Base-by-base conservation (phyloP, 1,140 invertebrate species). In the Eurosta solidaginis region DNA sequence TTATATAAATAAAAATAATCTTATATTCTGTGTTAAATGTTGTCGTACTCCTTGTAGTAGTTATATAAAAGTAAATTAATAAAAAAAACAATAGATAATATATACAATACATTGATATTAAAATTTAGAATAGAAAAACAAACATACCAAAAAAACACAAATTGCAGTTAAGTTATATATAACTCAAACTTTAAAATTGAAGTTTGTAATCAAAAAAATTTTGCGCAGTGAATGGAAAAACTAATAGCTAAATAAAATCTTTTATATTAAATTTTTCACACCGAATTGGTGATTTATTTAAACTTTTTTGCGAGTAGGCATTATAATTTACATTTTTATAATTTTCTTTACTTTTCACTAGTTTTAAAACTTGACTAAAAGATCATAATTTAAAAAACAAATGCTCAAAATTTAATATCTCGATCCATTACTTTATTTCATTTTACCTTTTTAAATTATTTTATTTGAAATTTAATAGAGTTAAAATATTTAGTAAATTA, bases 11-110 rank as follows among this genome's bases (percentile, higher is more conserved):
- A 29, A 68, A 68, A 40, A 82, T 85, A 85, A 85, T 83, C 83
- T 84, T 74, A 83, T 84, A 85, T 83, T 85, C 84, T 85, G 84
- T 85, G 84, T 85, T 85, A 85, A 85, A 82, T 85, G 84, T 85
- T 85, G 84, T 85, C 84, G 84, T 85, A 85, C 84, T 82, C 84
- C 81, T 85, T 85, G 84, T 85, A 85, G 84, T 85, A 85, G 84
- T 83, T 85, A 76, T 77, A 79, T n/a, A 82, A 81, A 73, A 78
- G 68, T 73, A 78, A 81, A 79, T 81, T 80, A 82, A 82, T 82
- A 82, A 79, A 82, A 78, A n/a, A n/a, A n/a, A n/a, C n/a, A n/a
- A 82, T 81, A 81, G 79, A 47, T 20, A 45, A 74, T 22, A 45
- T 27, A 45, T 68, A 29, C 25, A 59, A 29, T 59, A 14, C 29